Percentiles rank a stretch among this genome's conserved stretches.
Evolutionary conservation across 2,888 invertebrate species (phyloP).

Genomic region (Embidobia sp.): DNA sequence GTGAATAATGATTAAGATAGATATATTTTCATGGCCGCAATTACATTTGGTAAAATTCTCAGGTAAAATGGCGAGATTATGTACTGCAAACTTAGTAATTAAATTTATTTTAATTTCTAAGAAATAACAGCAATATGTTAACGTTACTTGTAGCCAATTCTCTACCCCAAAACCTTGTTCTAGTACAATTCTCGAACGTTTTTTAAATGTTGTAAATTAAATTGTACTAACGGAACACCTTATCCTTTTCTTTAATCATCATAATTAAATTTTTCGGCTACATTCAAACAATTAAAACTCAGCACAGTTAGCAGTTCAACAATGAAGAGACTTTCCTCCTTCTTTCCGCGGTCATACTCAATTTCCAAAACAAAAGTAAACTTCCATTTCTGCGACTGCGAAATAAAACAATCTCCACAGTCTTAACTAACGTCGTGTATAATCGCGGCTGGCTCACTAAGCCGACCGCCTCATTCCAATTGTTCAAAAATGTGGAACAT

Average conservation of each 20-base stretch:
- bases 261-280: slow-evolving; percentile 16
- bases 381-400: slow-evolving; percentile 15
- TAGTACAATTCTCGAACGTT: background rate
- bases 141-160: no score
- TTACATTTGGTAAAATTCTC: no score
- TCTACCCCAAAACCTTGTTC: no score
- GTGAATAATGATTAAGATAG: no score
- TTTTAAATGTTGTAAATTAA: background rate
- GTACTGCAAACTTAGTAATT: no score
- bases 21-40: no score
- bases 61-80: no score
- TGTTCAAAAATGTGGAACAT: slow-evolving; percentile 59
- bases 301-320: background rate
- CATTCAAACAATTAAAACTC: slow-evolving; percentile 8
- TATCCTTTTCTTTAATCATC: background rate
- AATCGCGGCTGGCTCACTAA: slow-evolving; percentile 29
- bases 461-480: slow-evolving; percentile 41
- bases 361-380: slow-evolving; percentile 57
- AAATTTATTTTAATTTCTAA: no score
- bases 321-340: slow-evolving; percentile 37
- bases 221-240: slow-evolving; percentile 5
- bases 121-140: no score
- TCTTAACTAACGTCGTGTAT: slow-evolving; percentile 12
- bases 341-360: slow-evolving; percentile 29
- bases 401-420: slow-evolving; percentile 26